Conservation (phyloP, 1,140 invertebrate genomes). For the Berghia stephanieae region DNA sequence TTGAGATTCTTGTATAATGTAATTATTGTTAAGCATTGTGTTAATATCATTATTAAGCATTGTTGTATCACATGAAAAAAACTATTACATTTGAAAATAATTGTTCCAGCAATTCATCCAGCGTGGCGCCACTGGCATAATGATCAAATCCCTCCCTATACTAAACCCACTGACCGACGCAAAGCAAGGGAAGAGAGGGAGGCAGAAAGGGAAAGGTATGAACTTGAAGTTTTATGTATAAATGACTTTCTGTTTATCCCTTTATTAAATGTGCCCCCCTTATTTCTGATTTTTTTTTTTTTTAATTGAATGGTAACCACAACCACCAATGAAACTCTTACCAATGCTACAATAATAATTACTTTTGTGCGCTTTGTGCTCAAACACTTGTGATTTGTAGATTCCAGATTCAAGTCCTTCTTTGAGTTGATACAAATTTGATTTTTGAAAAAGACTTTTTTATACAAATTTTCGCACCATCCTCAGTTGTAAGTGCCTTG, state of each 20-base stretch:
- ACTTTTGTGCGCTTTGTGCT: background rate
- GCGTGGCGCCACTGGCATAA: slow-evolving; percentile 63
- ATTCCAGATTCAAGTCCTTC: too few relatives aligned
- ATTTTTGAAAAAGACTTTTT: too few relatives aligned
- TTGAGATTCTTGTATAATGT: too few relatives aligned
- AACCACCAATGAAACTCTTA: background rate
- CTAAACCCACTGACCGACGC: slow-evolving; percentile 54
- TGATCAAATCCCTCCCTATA: slow-evolving; percentile 60
- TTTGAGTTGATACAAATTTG: too few relatives aligned
- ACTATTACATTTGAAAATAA: slow-evolving; percentile 6
- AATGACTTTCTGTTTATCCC: background rate
- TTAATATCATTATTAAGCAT: background rate
- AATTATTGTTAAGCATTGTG: background rate
- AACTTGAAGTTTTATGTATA: background rate
- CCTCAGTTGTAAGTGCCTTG: too few relatives aligned
- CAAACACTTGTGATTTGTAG: too few relatives aligned
- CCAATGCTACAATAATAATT: background rate
- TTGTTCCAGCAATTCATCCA: slow-evolving; percentile 52
- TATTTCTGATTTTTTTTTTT: background rate
- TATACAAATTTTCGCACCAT: too few relatives aligned
- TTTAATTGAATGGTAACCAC: background rate
- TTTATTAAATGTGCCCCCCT: too few relatives aligned
- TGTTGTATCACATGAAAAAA: too few relatives aligned
- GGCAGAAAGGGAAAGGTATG: slow-evolving; percentile 59
- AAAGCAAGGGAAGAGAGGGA: slow-evolving; percentile 60